Percentiles rank a stretch among this genome's conserved stretches.
Conservation (phyloP, 2,888 invertebrate genomes). For the Microctonus aethiopoides region DNA sequence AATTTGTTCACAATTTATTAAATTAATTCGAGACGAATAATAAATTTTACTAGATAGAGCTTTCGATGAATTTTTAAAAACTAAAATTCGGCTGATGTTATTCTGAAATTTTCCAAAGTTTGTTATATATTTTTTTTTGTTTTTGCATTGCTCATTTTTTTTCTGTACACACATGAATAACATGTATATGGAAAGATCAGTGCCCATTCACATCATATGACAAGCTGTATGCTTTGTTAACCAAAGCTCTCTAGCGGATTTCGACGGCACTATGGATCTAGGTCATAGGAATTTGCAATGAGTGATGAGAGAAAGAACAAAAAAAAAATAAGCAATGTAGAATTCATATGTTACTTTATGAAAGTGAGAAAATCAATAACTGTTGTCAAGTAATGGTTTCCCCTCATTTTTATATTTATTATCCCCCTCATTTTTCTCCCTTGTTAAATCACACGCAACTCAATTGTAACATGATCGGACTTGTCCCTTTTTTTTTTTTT, state of each 20-base stretch:
- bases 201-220: not conserved
- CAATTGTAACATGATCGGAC: not conserved
- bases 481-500: not conserved
- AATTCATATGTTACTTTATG: conserved; percentile 45
- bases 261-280: not conserved
- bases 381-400: conserved; percentile 43
- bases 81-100: no score
- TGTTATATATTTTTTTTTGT: no score
- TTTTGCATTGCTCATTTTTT: no score
- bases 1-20: no score
- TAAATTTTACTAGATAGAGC: no score
- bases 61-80: no score
- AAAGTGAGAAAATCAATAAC: conserved; percentile 55
- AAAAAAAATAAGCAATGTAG: conserved; percentile 41
- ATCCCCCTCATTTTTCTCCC: conserved; percentile 14
- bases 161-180: not conserved
- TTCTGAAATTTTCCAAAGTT: no score
- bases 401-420: conserved; percentile 19
- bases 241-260: not conserved
- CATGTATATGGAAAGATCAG: not conserved
- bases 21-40: no score
- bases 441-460: not conserved
- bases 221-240: not conserved
- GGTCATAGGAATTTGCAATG: conserved; percentile 13
- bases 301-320: conserved; percentile 33